Conservation (phyloP, 92 coral and sea anemone genomes). For the Siderastrea radians region DNA sequence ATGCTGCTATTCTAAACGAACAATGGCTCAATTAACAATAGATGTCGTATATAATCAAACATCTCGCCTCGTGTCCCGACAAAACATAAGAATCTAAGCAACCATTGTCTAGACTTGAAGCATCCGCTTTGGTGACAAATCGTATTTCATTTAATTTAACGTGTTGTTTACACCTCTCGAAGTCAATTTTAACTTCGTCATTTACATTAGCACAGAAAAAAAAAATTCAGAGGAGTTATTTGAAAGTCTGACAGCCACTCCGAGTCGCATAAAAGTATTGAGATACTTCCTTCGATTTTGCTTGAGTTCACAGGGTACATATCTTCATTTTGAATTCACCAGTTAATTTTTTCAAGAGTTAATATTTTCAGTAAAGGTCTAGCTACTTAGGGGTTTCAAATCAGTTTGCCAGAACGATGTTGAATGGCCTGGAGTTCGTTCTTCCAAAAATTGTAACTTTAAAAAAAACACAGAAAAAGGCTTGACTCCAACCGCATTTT, state of each 20-base stretch:
- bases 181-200: constrained; percentile 7
- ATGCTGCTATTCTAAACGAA: constrained; percentile 3
- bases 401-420: too few species aligned
- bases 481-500: too few species aligned
- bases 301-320: too few species aligned
- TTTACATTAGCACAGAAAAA: background rate
- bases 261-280: too few species aligned
- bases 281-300: too few species aligned
- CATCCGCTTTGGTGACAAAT: constrained; percentile 30
- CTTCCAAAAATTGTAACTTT: too few species aligned
- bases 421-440: too few species aligned
- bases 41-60: background rate
- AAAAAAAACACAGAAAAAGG: too few species aligned
- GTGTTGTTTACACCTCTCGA: background rate
- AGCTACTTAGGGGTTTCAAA: too few species aligned
- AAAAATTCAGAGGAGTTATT: background rate
- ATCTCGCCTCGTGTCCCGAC: background rate
- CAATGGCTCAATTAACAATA: constrained; percentile 2
- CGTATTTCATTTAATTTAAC: background rate
- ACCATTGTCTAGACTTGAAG: background rate
- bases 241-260: background rate
- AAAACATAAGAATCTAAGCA: constrained; percentile 4
- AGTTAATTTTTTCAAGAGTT: too few species aligned
- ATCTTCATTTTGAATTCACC: too few species aligned
- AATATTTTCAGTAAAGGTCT: too few species aligned